Evolutionary conservation across 2,888 invertebrate genomes (phyloP), one percentile per base, ranked within the genome.

Genomic region (Plemyria rubiginata): DNA sequence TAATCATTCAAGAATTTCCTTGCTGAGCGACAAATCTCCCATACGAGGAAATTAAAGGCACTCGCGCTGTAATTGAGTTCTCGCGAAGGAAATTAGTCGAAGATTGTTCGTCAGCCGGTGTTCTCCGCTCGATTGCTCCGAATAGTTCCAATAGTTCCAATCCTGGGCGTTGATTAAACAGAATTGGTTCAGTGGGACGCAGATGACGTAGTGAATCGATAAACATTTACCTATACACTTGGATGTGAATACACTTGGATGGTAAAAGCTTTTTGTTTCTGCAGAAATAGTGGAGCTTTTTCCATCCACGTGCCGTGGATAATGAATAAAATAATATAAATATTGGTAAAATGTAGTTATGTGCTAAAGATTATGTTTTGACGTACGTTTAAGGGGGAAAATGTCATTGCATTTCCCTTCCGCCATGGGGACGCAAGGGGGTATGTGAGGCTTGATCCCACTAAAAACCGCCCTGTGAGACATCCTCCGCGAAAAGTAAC

Each of bases 51-150:
- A 90, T 90, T 85, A 86, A 89, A 86, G 84, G 79, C 82, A 72
- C 81, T 82, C 67, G 70, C 77, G 76, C 82, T 82, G 86, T 90
- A 89, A 92, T 92, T 84, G 87, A 89, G 90, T 92, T 92, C 82
- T 79, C 80, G 80, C 76, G 80, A 84, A 89, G 92, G 92, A 91
- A 92, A 92, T 92, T 92, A 90, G 85, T 82, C 71, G 87, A 91
- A 92, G 91, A 92, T 92, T 92, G 91, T 88, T 92, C 88, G 88
- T 88, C 89, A 90, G 83, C 81, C 80, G 79, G 80, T 79, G 85
- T 88, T 86, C 82, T 84, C 87, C 83, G 77, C 85, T 79, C 85
- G 84, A 87, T 88, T 86, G 84, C 85, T 81, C 80, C 81, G 77
- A 81, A 86, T 84, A 84, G 84, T 84, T 85, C 81, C 80, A 86